Percentiles rank a stretch among this genome's conserved stretches.
These are phyloP conservation scores for Tiliqua scincoides DNA, from an alignment of 2,113 vertebrate species.

Conservation along the genomic window DNA sequence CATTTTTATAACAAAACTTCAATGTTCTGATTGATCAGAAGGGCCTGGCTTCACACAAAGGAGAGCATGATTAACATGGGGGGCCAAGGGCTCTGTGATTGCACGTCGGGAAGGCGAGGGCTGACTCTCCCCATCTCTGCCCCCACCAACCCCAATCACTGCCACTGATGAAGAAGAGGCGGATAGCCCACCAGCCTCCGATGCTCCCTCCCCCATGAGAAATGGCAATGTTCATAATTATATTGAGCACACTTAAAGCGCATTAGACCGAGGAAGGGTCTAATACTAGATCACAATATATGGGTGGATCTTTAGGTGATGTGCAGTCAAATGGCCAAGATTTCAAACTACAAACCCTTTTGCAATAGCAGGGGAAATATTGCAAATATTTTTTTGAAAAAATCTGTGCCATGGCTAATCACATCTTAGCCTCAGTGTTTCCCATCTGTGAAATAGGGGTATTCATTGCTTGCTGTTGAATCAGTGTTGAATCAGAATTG, in stretches of 20 bases:
- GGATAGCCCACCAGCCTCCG: constrained; percentile 6
- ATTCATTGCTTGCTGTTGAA: no score
- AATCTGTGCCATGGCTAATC: no score
- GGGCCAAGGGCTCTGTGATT: neutral
- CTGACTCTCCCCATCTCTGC: constrained; percentile 4
- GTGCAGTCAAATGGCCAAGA: neutral
- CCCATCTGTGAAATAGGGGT: no score
- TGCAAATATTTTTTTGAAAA: no score
- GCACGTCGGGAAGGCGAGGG: constrained; percentile 17
- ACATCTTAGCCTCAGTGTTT: no score
- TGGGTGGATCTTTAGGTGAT: no score
- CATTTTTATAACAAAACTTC: constrained; percentile 54
- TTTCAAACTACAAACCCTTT: neutral
- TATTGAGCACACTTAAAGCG: neutral
- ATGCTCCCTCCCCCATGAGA: constrained; percentile 13
- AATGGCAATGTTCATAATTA: neutral
- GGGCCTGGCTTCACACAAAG: constrained; percentile 35
- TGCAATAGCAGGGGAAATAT: neutral
- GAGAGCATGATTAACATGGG: constrained; percentile 51
- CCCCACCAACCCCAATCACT: neutral
- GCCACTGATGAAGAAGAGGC: neutral
- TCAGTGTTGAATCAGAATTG: no score
- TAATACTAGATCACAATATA: no score
- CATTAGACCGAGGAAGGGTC: neutral
- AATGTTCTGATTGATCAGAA: constrained; percentile 50